Percentiles rank a stretch among this genome's conserved stretches.
These are phyloP conservation scores for Muscidifurax raptorellus DNA, from an alignment of 1,140 invertebrate genomes.

Conservation along the genomic window DNA sequence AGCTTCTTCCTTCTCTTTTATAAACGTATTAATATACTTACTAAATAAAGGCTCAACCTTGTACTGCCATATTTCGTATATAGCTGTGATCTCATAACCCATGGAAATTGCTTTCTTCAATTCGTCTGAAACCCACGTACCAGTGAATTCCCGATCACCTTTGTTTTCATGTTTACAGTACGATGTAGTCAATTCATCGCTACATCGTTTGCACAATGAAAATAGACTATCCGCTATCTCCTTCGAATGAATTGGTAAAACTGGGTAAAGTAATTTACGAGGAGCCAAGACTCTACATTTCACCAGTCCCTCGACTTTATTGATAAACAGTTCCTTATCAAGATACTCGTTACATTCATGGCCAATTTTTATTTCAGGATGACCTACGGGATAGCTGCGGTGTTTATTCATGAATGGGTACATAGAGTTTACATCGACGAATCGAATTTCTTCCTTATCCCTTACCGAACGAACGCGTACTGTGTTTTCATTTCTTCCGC, in stretches of 20 bases:
- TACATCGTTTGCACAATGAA: conserved; percentile 53
- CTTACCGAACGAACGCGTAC: conserved; percentile 56
- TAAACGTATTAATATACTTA: conserved; percentile 62
- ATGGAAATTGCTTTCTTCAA: conserved; percentile 60
- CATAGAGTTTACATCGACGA: conserved; percentile 64
- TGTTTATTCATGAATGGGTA: conserved; percentile 63
- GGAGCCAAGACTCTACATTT: conserved; percentile 58
- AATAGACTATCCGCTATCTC: conserved; percentile 51
- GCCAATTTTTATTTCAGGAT: conserved; percentile 63
- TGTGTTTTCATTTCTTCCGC: conserved; percentile 65
- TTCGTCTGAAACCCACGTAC: conserved; percentile 69
- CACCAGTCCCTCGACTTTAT: conserved; percentile 46
- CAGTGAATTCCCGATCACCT: conserved; percentile 62
- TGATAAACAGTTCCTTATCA: background rate
- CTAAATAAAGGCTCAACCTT: conserved; percentile 57
- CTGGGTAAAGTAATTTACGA: conserved; percentile 52
- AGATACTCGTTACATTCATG: background rate
- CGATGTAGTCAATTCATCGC: background rate
- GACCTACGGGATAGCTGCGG: conserved; percentile 63
- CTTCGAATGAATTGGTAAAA: conserved; percentile 47
- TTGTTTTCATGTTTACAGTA: conserved; percentile 58
- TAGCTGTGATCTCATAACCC: conserved; percentile 66
- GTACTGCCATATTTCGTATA: conserved; percentile 70
- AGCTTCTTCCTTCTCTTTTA: conserved; percentile 66
- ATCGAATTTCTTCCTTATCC: conserved; percentile 63